Base-by-base conservation (phyloP, 1,140 invertebrate species). In the Drosophila lini region DNA sequence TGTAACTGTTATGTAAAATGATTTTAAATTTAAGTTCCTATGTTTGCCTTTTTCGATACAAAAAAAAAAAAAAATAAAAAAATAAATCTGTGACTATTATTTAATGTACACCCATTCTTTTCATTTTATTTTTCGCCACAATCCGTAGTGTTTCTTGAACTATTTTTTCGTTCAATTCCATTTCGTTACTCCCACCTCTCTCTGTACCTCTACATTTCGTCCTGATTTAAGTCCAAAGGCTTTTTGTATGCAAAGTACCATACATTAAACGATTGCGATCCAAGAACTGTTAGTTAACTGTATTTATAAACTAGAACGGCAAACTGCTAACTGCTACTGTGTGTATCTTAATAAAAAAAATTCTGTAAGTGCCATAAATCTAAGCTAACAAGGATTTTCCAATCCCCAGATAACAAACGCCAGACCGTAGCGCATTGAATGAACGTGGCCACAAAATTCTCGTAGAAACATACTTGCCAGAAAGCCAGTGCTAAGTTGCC, bases 331-430 rank as follows among this genome's bases (percentile, higher is more conserved):
- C 61, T 74, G 80, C 80, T 84, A 89, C 70, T 73, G 89, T 91
- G 89, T 91, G 74, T 91, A 91, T 91, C 89, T 91, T 91, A 91
- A 91, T 91, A 47, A 91, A 91, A 91, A 89, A 89, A 89, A 73
- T 82, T 80, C 84, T 86, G 68, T 74, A 89, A 78, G 74, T 80
- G 53, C 61, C 63, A 81, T 42, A 58, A 85, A 81, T 55, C 65
- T 53, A 73, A 84, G 48, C 53, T 40, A 67, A 59, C 25, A 81
- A 68, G 64, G 68, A 70, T 70, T 28, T 69, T 9, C 19, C 48
- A 52, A 61, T 71, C 52, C 79, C 50, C 19, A 68, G 42, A 67
- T 56, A 58, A 63, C 47, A 48, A 58, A 42, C 53, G 45, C 38
- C 48, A 63, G 44, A 67, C 62, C 44, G 36, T 74, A 80, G 61